A percentile compares a stretch with the other conserved stretches of the same genome.
Conservation (phyloP, 2,797 vertebrate genomes). For the Silurus aristotelis region DNA sequence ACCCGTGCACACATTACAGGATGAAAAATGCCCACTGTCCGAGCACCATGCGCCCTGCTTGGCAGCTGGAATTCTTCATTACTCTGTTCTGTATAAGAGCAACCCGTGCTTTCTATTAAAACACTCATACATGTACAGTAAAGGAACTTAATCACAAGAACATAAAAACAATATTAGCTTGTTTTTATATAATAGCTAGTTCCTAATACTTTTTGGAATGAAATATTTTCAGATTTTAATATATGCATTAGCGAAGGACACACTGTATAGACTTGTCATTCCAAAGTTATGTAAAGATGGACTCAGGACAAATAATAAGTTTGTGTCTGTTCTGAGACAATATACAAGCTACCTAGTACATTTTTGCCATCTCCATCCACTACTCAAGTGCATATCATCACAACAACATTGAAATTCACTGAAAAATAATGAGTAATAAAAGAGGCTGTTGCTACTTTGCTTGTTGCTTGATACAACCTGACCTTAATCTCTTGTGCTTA, state of each 20-base stretch:
- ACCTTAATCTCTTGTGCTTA: background rate
- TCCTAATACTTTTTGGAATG: too few relatives aligned
- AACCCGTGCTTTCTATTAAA: conserved; percentile 34
- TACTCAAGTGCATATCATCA: background rate
- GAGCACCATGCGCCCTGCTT: conserved; percentile 72
- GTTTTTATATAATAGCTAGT: background rate
- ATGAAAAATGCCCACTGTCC: conserved; percentile 87
- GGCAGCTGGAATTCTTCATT: conserved; percentile 87
- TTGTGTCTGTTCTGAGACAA: background rate
- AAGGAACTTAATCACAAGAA: background rate
- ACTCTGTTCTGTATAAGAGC: conserved; percentile 60
- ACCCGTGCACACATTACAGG: conserved; percentile 85
- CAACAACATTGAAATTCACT: background rate
- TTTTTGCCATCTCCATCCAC: background rate
- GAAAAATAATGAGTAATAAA: background rate
- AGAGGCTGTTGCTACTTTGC: background rate
- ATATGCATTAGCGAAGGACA: background rate
- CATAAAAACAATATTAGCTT: background rate
- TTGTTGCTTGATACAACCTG: background rate
- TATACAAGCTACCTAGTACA: background rate
- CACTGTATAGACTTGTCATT: background rate
- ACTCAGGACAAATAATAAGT: background rate
- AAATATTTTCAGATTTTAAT: background rate
- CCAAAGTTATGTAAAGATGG: background rate
- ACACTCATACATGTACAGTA: conserved; percentile 20